Evolutionary conservation across 2,797 vertebrate genomes (phyloP).

Genomic region (Phoxinus dragarum): DNA sequence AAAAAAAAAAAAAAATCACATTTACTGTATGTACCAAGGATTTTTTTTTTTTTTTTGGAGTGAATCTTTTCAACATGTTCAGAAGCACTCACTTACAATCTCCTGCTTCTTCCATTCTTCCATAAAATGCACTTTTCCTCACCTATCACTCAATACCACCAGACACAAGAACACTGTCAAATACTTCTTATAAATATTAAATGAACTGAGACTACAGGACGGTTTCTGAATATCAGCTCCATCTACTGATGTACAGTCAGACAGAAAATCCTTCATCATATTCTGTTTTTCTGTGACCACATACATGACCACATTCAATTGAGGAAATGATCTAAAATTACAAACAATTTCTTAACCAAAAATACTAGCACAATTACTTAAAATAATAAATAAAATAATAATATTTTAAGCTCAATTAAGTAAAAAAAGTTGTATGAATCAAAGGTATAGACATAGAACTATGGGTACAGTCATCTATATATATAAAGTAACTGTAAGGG

Average conservation of each 20-base stretch:
- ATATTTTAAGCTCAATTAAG: too few relatives aligned
- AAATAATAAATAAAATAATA: not conserved
- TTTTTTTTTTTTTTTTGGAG: not conserved
- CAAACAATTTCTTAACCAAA: not conserved
- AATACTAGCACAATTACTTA: not conserved
- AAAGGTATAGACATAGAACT: not conserved
- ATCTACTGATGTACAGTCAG: not conserved
- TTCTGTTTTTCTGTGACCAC: not conserved
- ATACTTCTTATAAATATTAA: constrained; percentile 19
- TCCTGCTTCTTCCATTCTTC: not conserved
- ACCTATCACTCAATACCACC: not conserved
- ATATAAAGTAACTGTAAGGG: not conserved
- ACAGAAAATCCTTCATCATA: not conserved
- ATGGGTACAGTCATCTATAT: not conserved
- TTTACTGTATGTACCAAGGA: not conserved
- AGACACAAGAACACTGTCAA: constrained; percentile 31
- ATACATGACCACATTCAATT: not conserved
- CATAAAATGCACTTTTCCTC: constrained; percentile 23
- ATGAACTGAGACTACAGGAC: constrained; percentile 15
- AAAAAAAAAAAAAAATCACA: too few relatives aligned
- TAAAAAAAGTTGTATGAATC: not conserved
- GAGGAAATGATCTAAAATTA: not conserved
- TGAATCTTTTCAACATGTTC: not conserved
- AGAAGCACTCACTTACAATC: not conserved
- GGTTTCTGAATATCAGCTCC: constrained; percentile 5